A percentile compares a stretch with the other conserved stretches of the same genome.
Conservation (phyloP, 1,140 invertebrate species). For the Trichomalopsis sarcophagae region DNA sequence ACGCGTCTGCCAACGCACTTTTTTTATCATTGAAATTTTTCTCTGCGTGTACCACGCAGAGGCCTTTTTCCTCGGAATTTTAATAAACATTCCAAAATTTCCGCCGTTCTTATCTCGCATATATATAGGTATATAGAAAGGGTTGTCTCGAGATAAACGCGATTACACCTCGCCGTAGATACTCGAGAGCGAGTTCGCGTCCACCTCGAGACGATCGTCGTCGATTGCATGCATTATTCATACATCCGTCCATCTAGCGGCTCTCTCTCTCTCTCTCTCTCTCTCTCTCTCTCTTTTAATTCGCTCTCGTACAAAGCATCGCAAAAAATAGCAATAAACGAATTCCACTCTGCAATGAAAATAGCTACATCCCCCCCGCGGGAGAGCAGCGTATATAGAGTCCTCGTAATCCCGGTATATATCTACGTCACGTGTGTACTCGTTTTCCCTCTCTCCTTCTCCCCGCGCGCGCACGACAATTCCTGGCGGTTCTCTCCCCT, state of each 20-base stretch:
- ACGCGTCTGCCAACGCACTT: neutral
- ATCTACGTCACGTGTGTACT: too few relatives aligned
- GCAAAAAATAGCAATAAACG: too few relatives aligned
- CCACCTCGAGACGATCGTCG: neutral
- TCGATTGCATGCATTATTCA: conserved; percentile 11
- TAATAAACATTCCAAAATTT: neutral
- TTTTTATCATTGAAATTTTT: neutral
- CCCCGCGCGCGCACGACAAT: neutral
- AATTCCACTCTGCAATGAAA: too few relatives aligned
- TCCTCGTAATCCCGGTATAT: too few relatives aligned
- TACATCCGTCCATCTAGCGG: neutral
- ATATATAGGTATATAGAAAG: neutral
- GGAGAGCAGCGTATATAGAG: too few relatives aligned
- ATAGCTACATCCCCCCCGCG: too few relatives aligned
- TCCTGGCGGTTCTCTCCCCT: neutral
- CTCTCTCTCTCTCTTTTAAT: neutral
- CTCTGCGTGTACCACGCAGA: too few relatives aligned
- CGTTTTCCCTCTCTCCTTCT: neutral
- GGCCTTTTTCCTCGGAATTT: neutral
- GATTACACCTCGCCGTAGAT: neutral
- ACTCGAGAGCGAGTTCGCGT: neutral
- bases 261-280: neutral
- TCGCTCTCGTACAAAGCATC: too few relatives aligned
- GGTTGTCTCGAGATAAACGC: neutral
- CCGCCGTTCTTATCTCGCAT: neutral